Evolutionary conservation across 2,113 vertebrate species (phyloP).

Genomic region (Struthidea cinerea): DNA sequence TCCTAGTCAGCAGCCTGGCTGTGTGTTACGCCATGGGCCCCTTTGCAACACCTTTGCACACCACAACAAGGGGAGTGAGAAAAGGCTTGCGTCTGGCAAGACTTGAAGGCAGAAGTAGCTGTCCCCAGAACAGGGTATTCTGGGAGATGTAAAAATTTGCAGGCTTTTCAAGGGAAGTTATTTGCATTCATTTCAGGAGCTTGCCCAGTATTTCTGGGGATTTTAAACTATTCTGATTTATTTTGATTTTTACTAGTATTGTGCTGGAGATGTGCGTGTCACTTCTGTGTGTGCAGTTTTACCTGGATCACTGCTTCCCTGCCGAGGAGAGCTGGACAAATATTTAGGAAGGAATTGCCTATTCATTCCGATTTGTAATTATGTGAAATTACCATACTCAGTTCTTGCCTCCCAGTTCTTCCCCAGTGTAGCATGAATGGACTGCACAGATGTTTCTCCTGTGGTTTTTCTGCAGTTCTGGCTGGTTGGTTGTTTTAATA

Average conservation of each 20-base stretch:
- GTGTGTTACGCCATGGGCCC: background rate
- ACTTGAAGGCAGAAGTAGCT: background rate
- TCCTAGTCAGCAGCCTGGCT: background rate
- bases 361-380: background rate
- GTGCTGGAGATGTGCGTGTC: background rate
- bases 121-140: background rate
- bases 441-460: background rate
- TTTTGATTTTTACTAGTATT: background rate
- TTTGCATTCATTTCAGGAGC: background rate
- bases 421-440: background rate
- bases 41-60: background rate
- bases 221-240: background rate
- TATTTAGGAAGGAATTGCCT: background rate
- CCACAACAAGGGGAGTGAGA: no score
- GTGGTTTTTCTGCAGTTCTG: background rate
- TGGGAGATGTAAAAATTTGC: background rate
- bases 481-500: background rate
- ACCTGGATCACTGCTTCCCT: background rate
- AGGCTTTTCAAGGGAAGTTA: background rate
- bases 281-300: background rate
- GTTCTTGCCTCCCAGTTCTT: background rate
- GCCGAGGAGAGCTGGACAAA: background rate
- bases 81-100: background rate
- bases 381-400: background rate
- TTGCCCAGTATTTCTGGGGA: background rate